Evolutionary conservation across 2,797 vertebrate genomes (phyloP), one percentile per base, ranked within the genome.

Genomic region (Cyprinodon diabolis): DNA sequence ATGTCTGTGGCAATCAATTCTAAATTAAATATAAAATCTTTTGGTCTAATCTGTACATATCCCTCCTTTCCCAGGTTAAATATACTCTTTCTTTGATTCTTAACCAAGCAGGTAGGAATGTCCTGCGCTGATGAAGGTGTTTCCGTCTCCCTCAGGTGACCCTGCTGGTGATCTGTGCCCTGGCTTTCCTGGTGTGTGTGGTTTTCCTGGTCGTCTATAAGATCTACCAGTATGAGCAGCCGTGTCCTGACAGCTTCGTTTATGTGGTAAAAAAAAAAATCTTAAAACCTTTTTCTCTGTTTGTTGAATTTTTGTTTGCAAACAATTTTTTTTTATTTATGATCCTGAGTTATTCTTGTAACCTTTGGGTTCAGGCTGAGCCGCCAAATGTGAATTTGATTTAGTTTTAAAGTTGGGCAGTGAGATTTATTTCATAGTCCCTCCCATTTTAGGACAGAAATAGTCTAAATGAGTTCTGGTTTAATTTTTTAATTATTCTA

Each of bases 191-290:
- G 90, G 96, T 97, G 0, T 99, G 97, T 51, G 95, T 99, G 71
- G 96, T 97, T 86, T 99, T 99, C 92, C 95, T 99, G 94, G 97
- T 99, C 0, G 96, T 99, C 93, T 99, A 98, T 94, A 99, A 98
- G 93, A 96, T 98, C 87, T 99, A 98, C 93, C 97, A 97, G 92
- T 98, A 98, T 2, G 97, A 99, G 82, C 97, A 97, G 72, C 95
- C 96, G 25, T 99, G 97, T 90, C 97, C 97, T 0, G 97, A 98
- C 73, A 97, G 96, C 81, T 98, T 97, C 51, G 83, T 98, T 84
- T 96, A 97, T 92, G 97, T 95, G 96, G 97, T 99, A 95, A 95
- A 84, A 30, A 84, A 30, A 25, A 84, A 37, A 35, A 49, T 9
- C 30, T 35, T 13, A 49, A 23, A 19, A 6, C 13, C 6, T 63